phyloP scores from a whole-genome alignment of 2,888 invertebrate genomes.

The Leptopilina drosophilae region DNA sequence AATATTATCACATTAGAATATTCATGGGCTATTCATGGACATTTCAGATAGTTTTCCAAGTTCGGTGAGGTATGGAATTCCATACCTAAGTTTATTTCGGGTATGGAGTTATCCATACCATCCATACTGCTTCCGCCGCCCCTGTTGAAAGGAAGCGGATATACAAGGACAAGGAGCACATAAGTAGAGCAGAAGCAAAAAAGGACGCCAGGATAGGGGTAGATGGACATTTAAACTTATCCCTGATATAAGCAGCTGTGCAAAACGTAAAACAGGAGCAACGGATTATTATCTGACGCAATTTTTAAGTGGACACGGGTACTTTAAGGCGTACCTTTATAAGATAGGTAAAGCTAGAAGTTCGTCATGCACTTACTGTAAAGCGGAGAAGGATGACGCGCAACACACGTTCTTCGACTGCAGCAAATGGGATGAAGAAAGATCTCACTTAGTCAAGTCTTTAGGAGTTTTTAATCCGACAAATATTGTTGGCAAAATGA shows the following conservation, averaged over 20 bases:
- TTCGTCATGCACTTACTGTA: not conserved
- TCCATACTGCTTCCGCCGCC: too few relatives aligned
- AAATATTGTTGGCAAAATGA: too few relatives aligned
- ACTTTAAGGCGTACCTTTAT: slow-evolving; percentile 12
- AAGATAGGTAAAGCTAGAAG: not conserved
- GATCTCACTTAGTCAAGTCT: too few relatives aligned
- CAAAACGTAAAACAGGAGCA: slow-evolving; percentile 52
- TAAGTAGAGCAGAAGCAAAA: slow-evolving; percentile 5
- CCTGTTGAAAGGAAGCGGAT: slow-evolving; percentile 45
- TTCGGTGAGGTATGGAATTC: too few relatives aligned
- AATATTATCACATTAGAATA: too few relatives aligned
- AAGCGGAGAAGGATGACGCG: not conserved
- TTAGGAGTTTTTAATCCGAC: too few relatives aligned
- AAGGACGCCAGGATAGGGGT: slow-evolving; percentile 39
- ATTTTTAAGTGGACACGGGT: slow-evolving; percentile 41
- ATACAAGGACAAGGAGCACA: slow-evolving; percentile 12
- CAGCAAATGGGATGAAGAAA: not conserved
- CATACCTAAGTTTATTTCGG: too few relatives aligned
- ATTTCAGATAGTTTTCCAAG: too few relatives aligned
- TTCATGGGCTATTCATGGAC: too few relatives aligned
- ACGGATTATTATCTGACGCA: slow-evolving; percentile 39
- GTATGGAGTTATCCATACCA: too few relatives aligned
- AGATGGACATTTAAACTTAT: slow-evolving; percentile 54
- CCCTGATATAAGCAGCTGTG: slow-evolving; percentile 43
- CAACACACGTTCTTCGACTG: not conserved